Evolutionary conservation across 2,113 vertebrate genomes (phyloP).

Genomic region (Corydoras sp.): DNA sequence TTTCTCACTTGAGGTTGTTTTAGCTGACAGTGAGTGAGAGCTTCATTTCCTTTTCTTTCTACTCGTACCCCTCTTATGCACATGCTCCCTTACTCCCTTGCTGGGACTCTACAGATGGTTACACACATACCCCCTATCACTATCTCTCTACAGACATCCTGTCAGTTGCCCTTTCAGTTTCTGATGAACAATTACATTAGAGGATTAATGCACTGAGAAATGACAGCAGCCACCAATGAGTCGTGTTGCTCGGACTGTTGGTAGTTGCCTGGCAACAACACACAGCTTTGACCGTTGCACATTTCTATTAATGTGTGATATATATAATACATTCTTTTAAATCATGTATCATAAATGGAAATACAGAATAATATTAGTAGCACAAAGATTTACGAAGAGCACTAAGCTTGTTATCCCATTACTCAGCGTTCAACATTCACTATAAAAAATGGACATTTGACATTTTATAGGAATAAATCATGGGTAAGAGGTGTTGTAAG

Average conservation of each 20-base stretch:
- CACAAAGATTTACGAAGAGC: no score
- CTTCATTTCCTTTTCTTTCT: conserved; percentile 5
- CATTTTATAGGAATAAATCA: no score
- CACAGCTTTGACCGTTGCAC: conserved; percentile 32
- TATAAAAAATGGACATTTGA: no score
- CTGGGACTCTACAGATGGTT: conserved; percentile 13
- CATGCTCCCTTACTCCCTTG: neutral
- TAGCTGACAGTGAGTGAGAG: conserved; percentile 46
- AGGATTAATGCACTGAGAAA: conserved; percentile 66
- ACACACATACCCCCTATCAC: conserved; percentile 22
- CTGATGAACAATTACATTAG: conserved; percentile 60
- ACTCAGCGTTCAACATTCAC: no score
- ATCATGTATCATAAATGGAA: no score
- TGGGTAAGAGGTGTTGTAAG: no score
- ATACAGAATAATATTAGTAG: no score
- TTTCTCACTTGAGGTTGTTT: conserved; percentile 22
- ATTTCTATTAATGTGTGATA: no score
- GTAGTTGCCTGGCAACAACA: conserved; percentile 66
- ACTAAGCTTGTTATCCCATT: no score
- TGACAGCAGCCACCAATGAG: conserved; percentile 47
- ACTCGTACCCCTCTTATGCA: neutral
- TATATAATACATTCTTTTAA: no score
- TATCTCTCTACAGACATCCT: conserved; percentile 34
- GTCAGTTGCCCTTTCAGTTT: conserved; percentile 42
- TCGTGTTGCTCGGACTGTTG: conserved; percentile 41